Base-by-base conservation (phyloP, 2,888 invertebrate genomes). In the Parasteatoda lunata region DNA sequence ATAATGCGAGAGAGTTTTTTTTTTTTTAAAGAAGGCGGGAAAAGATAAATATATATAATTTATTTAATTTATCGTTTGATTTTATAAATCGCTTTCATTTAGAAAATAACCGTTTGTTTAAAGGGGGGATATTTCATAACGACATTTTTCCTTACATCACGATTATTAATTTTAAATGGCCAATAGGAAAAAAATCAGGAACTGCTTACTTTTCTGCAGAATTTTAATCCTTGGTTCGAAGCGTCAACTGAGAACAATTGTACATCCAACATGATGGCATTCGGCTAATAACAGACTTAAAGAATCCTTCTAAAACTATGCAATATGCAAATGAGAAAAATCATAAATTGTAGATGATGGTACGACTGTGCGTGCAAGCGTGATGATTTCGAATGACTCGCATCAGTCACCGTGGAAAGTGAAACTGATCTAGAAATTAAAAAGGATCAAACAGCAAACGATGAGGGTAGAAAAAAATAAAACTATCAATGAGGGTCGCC, bases 341-440 rank as follows among this genome's bases (percentile, higher is more conserved):
- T 81, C 81, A 45, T 81, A 81, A 81, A 81, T 81, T 75, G 11
- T 45, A 7, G 59, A 80, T 73, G 9, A 69, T 64, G 75, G 30
- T 48, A 52, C n/a, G 8, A 69, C 45, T 45, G 72, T 64, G 79
- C 64, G 83, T 70, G 83, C 75, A 49, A 69, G 68, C 81, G 81
- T 72, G 78, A 51, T 49, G 79, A 70, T 15, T 45, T 65, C 72
- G 80, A 68, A 68, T 81, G 64, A 77, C 51, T 70, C 59, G 69
- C 45, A 47, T 45, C 51, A 45, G 77, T 30, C 70, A 77, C 64
- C 69, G 45, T 45, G 51, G 69, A 81, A 81, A 81, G 81, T 81
- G 81, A 81, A 81, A 81, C 68, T 75, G 81, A 81, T 81, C 81
- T 75, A 69, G 54, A 81, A 81, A 81, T 54, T 64, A 73, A 81